phyloP scores from a whole-genome alignment of 2,797 vertebrate species.

The Lepus townsendii region DNA sequence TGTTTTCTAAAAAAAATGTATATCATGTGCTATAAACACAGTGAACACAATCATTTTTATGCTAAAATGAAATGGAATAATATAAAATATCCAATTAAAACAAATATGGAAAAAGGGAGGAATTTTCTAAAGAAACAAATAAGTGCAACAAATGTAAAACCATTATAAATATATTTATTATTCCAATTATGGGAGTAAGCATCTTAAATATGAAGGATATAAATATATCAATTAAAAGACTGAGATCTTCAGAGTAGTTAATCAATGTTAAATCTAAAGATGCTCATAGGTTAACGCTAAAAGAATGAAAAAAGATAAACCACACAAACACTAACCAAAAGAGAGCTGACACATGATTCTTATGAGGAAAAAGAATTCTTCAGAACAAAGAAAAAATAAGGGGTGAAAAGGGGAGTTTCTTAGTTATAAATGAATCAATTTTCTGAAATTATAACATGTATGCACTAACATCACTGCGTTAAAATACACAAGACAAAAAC shows the following conservation, averaged over 20 bases:
- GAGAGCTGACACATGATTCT: background rate
- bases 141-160: background rate
- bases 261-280: background rate
- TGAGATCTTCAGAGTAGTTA: background rate
- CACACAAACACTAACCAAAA: background rate
- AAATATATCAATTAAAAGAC: background rate
- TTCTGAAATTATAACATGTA: background rate
- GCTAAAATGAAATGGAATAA: background rate
- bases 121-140: background rate
- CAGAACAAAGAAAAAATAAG: background rate
- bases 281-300: background rate
- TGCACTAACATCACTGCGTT: accelerated
- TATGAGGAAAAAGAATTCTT: background rate
- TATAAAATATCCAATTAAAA: background rate
- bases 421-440: background rate
- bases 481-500: background rate
- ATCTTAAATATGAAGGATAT: background rate
- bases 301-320: too few species aligned
- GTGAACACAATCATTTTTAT: background rate
- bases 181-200: background rate
- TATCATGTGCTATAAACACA: too few species aligned
- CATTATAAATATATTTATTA: background rate
- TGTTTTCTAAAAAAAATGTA: background rate
- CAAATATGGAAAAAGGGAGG: background rate
- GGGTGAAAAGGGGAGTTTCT: background rate